Evolutionary conservation across 2,797 vertebrate genomes (phyloP).

Genomic region (Hemitrygon akajei): DNA sequence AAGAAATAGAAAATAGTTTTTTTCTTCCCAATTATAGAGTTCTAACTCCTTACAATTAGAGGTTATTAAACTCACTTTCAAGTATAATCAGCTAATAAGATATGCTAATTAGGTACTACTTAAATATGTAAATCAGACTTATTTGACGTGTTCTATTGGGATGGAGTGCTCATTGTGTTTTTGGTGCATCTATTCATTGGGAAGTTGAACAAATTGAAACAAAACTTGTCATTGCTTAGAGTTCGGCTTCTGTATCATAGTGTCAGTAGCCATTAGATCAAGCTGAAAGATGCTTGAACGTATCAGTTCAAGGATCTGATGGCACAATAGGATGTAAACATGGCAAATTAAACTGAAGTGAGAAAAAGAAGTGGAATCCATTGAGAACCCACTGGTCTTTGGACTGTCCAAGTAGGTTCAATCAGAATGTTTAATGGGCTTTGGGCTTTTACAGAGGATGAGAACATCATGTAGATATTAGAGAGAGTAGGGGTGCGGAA

Average conservation of each 20-base stretch:
- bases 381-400: not conserved
- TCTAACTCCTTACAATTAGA: not conserved
- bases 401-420: too few species aligned
- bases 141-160: not conserved
- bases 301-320: not conserved
- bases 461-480: too few species aligned
- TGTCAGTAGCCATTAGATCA: not conserved
- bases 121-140: slow-evolving; percentile 23
- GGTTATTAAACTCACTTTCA: not conserved
- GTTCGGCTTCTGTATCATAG: not conserved
- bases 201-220: not conserved
- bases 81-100: slow-evolving; percentile 9
- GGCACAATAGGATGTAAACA: not conserved
- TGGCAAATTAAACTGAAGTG: not conserved
- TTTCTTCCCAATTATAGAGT: not conserved
- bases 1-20: slow-evolving; percentile 9
- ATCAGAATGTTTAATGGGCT: too few species aligned
- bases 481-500: too few species aligned
- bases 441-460: too few species aligned
- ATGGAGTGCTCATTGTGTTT: not conserved
- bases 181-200: not conserved
- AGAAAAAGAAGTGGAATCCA: not conserved
- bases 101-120: slow-evolving; percentile 9
- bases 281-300: not conserved
- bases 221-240: not conserved